Conservation (phyloP, 2,113 vertebrate genomes). For the Marcusenius ussheri region DNA sequence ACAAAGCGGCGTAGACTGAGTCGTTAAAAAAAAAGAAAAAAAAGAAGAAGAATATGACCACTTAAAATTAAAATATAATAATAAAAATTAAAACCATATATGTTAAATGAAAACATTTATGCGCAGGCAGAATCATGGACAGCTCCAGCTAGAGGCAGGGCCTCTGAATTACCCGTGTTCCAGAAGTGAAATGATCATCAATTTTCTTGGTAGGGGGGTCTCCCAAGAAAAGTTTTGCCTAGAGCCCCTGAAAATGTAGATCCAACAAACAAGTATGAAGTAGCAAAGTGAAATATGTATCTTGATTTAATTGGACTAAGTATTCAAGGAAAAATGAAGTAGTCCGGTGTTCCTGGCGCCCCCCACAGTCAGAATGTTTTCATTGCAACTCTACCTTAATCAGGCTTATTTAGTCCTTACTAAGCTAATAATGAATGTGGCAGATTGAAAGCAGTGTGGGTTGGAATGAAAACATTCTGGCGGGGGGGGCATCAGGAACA, state of each 20-base stretch:
- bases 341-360: not conserved
- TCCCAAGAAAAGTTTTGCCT: not conserved
- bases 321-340: not conserved
- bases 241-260: not conserved
- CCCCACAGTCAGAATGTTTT: not conserved
- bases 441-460: too few species aligned
- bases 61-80: not conserved
- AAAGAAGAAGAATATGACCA: not conserved
- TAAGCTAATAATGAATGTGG: too few species aligned
- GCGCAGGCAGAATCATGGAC: not conserved
- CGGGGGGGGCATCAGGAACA: too few species aligned
- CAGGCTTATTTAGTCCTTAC: too few species aligned
- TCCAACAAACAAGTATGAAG: not conserved
- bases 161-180: not conserved
- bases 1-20: not conserved
- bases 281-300: not conserved
- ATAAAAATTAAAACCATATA: not conserved
- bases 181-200: not conserved
- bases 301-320: not conserved
- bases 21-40: not conserved
- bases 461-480: too few species aligned
- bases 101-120: not conserved
- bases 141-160: not conserved
- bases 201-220: not conserved
- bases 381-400: too few species aligned